phyloP scores from a whole-genome alignment of 2,888 invertebrate species.

The Axea sp. region DNA sequence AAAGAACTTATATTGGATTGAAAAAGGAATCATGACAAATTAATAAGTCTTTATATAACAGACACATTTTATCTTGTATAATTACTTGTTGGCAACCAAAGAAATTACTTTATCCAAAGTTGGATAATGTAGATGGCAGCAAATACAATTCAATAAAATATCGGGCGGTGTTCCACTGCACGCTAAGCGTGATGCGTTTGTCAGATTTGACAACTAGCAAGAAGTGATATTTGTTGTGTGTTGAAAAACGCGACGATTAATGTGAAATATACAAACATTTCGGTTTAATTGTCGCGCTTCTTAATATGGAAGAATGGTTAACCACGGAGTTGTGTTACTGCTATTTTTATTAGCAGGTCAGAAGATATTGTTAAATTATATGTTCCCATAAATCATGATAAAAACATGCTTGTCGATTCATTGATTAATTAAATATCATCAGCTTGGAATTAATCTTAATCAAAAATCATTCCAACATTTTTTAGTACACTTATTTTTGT shows the following conservation, averaged over 20 bases:
- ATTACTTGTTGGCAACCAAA: too few relatives aligned
- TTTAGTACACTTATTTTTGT: too few relatives aligned
- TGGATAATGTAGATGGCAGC: constrained; percentile 36
- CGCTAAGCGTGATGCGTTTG: constrained; percentile 68
- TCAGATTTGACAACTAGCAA: constrained; percentile 71
- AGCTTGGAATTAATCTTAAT: too few relatives aligned
- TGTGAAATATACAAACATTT: constrained; percentile 64
- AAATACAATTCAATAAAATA: constrained; percentile 48
- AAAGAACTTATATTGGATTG: too few relatives aligned
- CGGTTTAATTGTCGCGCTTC: constrained; percentile 57
- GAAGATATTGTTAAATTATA: constrained; percentile 35
- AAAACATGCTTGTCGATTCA: too few relatives aligned
- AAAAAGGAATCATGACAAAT: too few relatives aligned
- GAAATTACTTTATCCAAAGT: constrained; percentile 36
- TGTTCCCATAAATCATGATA: constrained; percentile 41
- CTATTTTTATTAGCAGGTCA: constrained; percentile 76
- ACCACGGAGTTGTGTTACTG: constrained; percentile 73
- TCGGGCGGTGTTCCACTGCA: constrained; percentile 54
- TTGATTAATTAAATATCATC: too few relatives aligned
- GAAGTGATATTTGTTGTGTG: constrained; percentile 63
- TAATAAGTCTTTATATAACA: too few relatives aligned
- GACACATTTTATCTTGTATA: too few relatives aligned
- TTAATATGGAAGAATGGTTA: constrained; percentile 78
- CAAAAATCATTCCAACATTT: too few relatives aligned
- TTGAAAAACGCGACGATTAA: constrained; percentile 38